Evolutionary conservation across 2,113 vertebrate genomes (phyloP).

Genomic region (Puffinus mauretanicus): DNA sequence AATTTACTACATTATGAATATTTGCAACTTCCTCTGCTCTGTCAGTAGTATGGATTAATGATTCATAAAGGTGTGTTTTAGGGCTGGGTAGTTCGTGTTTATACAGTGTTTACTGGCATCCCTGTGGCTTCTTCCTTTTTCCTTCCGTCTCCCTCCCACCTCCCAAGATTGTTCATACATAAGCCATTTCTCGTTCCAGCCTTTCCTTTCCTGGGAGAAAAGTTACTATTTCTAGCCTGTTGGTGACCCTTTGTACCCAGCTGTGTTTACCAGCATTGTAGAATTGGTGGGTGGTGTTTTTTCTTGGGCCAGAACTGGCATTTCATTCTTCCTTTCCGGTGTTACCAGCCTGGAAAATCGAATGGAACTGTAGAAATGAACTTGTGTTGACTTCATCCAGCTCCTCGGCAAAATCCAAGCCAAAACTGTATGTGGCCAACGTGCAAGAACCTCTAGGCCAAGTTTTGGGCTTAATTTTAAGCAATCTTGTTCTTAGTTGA

Average conservation of each 20-base stretch:
- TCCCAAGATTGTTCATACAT: neutral
- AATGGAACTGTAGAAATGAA: neutral
- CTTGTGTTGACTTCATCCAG: neutral
- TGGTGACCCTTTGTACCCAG: neutral
- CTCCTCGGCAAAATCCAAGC: neutral
- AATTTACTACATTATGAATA: neutral
- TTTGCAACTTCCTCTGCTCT: neutral
- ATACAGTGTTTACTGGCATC: neutral
- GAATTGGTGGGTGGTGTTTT: neutral
- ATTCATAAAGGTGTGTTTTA: conserved; percentile 19
- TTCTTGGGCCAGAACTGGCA: neutral
- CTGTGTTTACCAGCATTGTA: neutral
- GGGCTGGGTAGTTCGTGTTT: neutral
- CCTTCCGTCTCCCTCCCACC: neutral
- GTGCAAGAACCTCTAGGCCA: neutral
- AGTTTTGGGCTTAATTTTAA: neutral
- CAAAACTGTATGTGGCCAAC: neutral
- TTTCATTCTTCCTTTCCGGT: neutral
- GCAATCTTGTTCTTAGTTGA: neutral
- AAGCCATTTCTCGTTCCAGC: neutral
- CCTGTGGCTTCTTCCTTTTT: neutral
- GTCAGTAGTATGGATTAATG: neutral
- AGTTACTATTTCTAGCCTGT: neutral
- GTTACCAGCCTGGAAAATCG: neutral
- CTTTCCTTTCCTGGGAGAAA: neutral